Evolutionary conservation across 2,113 vertebrate species (phyloP).

Genomic region (Piprites chloris): DNA sequence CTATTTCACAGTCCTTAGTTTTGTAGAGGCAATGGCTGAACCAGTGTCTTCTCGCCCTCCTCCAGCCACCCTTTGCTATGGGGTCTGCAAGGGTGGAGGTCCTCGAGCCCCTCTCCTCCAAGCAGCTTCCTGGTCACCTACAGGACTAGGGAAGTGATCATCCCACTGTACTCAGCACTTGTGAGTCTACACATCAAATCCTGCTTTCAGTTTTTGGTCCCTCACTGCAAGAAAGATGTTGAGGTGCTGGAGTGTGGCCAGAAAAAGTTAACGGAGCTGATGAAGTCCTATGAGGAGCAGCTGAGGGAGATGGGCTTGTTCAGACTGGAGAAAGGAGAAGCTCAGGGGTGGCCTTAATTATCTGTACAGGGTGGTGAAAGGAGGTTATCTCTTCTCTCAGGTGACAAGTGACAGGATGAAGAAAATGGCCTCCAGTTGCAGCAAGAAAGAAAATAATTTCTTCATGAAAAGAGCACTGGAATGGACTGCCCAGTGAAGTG

Average conservation of each 20-base stretch:
- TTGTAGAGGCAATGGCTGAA: neutral
- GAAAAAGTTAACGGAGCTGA: neutral
- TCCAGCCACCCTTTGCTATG: rapidly evolving
- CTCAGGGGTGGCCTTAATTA: neutral
- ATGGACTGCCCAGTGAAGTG: neutral
- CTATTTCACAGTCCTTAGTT: neutral
- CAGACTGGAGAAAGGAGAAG: neutral
- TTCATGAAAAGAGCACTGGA: neutral
- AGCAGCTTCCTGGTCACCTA: rapidly evolving
- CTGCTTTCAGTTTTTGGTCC: neutral
- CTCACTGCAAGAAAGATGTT: neutral
- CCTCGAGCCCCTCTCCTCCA: neutral
- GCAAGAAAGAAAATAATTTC: neutral
- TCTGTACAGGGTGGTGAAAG: too few species aligned
- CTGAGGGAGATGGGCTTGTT: neutral
- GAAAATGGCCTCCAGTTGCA: neutral
- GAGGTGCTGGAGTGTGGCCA: neutral
- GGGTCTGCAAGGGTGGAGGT: rapidly evolving
- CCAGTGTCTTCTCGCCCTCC: rapidly evolving
- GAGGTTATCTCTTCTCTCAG: rapidly evolving
- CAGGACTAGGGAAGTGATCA: neutral
- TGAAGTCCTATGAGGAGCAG: neutral
- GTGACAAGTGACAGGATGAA: too few species aligned
- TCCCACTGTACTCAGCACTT: neutral
- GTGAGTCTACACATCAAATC: neutral